Conservation (phyloP, 92 coral and sea anemone genomes). For the Paramuricea clavata region DNA sequence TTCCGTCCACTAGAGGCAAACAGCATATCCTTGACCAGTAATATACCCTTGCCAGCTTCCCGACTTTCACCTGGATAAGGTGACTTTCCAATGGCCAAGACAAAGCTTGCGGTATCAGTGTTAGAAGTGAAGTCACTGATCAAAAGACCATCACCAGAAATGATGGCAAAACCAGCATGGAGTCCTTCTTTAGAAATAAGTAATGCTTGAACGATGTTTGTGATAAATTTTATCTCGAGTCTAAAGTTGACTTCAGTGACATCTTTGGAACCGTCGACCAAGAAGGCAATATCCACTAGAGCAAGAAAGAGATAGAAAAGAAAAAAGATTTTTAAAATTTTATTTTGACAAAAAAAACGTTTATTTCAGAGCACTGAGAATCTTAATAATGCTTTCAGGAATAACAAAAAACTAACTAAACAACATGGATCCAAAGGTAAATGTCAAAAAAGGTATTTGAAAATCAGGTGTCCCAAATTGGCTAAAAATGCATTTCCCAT, state of each 20-base stretch:
- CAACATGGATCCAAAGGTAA: too few species aligned
- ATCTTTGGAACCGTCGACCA: conserved; percentile 83
- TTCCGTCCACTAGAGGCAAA: conserved; percentile 42
- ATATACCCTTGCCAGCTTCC: conserved; percentile 23
- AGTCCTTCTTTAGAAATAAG: conserved; percentile 86
- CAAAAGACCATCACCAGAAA: conserved; percentile 43
- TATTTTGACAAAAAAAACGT: too few species aligned
- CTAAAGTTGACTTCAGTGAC: conserved; percentile 87
- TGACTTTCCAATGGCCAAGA: conserved; percentile 11
- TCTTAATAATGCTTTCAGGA: too few species aligned
- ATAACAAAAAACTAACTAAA: too few species aligned
- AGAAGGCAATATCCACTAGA: conserved; percentile 87
- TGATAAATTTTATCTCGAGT: conserved; percentile 76
- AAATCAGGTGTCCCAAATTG: too few species aligned
- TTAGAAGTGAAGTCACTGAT: conserved; percentile 38
- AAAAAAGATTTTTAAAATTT: too few species aligned
- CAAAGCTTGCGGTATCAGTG: conserved; percentile 31
- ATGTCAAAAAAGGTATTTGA: too few species aligned
- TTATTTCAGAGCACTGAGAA: too few species aligned
- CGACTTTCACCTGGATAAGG: conserved; percentile 42
- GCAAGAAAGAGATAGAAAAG: conserved; percentile 57
- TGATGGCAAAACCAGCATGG: conserved; percentile 81
- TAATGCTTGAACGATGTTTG: conserved; percentile 74
- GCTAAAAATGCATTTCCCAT: too few species aligned
- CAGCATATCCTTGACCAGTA: conserved; percentile 22